phyloP scores from a whole-genome alignment of 2,888 invertebrate genomes.

The Ennomos erosarius region DNA sequence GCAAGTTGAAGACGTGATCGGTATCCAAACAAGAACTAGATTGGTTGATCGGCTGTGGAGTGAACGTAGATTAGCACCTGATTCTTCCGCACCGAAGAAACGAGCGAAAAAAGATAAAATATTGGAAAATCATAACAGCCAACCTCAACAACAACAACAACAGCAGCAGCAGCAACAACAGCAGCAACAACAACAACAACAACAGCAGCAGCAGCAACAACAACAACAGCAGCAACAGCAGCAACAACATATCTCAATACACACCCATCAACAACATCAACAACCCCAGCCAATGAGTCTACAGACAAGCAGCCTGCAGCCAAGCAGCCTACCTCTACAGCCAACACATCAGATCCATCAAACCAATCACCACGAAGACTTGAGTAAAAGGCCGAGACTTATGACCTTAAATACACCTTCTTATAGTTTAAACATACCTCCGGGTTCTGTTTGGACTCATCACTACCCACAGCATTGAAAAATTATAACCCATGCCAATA shows the following conservation, averaged over 20 bases:
- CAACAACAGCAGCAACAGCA: conserved; percentile 33
- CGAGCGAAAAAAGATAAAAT: conserved; percentile 67
- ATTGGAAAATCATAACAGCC: conserved; percentile 50
- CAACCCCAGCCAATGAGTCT: conserved; percentile 28
- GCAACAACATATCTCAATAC: conserved; percentile 29
- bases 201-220: conserved; percentile 16
- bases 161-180: conserved; percentile 24
- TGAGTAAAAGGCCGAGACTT: conserved; percentile 66
- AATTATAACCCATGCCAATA: too few species aligned
- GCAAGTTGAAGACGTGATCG: conserved; percentile 58
- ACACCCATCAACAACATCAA: conserved; percentile 33
- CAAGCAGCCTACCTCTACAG: conserved; percentile 22
- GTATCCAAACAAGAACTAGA: conserved; percentile 55
- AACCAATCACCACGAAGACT: conserved; percentile 59
- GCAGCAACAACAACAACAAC: conserved; percentile 8
- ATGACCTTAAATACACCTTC: conserved; percentile 62
- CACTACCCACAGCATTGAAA: conserved; percentile 71
- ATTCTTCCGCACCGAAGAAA: conserved; percentile 62
- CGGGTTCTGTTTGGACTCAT: conserved; percentile 71
- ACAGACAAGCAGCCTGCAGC: conserved; percentile 28
- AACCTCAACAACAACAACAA: conserved; percentile 7
- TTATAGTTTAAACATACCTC: conserved; percentile 63
- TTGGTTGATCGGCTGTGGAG: conserved; percentile 69
- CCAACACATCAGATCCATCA: conserved; percentile 37
- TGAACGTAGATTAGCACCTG: conserved; percentile 62